phyloP scores from a whole-genome alignment of 2,113 vertebrate species.

The Hippocampus abdominalis region DNA sequence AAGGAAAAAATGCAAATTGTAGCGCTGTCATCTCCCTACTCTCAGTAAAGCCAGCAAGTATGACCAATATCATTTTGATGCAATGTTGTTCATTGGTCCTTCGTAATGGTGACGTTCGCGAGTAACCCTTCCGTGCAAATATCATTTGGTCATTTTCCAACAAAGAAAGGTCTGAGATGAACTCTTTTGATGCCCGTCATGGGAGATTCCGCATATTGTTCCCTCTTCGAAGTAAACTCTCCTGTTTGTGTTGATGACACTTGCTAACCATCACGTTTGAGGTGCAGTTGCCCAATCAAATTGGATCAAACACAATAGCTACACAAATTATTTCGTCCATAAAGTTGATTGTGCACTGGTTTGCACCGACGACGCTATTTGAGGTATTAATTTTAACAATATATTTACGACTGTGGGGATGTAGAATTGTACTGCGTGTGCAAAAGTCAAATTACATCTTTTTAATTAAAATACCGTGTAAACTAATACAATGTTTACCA shows the following conservation, averaged over 20 bases:
- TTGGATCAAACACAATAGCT: too few relatives aligned
- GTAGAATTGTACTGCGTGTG: too few relatives aligned
- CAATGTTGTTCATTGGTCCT: not conserved
- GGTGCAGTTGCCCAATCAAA: too few relatives aligned
- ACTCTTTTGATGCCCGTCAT: not conserved
- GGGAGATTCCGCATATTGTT: not conserved
- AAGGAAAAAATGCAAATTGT: not conserved
- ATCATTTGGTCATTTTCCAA: not conserved
- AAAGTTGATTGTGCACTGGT: too few relatives aligned
- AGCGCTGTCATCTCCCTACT: not conserved
- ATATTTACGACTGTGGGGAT: too few relatives aligned
- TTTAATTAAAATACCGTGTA: too few relatives aligned
- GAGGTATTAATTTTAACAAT: too few relatives aligned
- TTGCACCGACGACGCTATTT: too few relatives aligned
- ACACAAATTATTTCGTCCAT: too few relatives aligned
- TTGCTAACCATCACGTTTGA: not conserved
- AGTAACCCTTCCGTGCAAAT: not conserved
- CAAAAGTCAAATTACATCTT: too few relatives aligned
- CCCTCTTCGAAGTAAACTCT: not conserved
- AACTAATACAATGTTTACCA: too few relatives aligned
- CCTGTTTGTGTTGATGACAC: not conserved
- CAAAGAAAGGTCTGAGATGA: not conserved
- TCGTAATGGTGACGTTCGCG: not conserved
- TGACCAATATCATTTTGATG: not conserved
- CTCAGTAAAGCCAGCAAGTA: too few relatives aligned